A percentile compares a stretch with the other conserved stretches of the same genome.
phyloP scores from a whole-genome alignment of 2,113 vertebrate genomes.

The Polyodon spathula region DNA sequence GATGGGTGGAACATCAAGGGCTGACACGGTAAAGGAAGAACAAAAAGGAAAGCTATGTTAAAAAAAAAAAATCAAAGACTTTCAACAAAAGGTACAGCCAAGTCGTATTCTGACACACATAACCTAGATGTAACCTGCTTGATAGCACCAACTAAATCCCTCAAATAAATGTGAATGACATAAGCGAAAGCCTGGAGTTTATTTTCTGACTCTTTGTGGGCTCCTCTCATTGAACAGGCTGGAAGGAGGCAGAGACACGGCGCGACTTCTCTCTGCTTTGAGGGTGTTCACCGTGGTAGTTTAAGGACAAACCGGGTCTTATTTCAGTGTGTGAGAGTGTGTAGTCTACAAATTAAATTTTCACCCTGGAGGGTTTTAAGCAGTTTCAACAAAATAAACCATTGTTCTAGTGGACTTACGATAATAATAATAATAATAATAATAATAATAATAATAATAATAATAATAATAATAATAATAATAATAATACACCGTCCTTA shows the following conservation, averaged over 20 bases:
- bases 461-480: too few species aligned
- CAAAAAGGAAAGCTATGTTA: conserved; percentile 67
- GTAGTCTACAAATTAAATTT: conserved; percentile 33
- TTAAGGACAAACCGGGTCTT: conserved; percentile 24
- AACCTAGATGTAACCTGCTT: conserved; percentile 46
- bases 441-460: too few species aligned
- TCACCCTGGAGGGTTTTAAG: conserved; percentile 27
- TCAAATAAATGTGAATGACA: not conserved
- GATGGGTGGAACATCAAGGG: conserved; percentile 62
- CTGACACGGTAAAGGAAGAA: conserved; percentile 52
- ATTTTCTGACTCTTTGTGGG: too few species aligned
- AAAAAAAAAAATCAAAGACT: conserved; percentile 60
- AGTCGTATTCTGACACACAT: conserved; percentile 41
- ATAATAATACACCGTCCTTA: too few species aligned
- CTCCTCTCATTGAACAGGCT: not conserved
- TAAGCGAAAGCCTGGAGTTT: too few species aligned
- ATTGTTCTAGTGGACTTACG: too few species aligned
- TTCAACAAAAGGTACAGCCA: conserved; percentile 49
- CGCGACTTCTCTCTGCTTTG: conserved; percentile 2
- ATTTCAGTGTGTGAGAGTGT: conserved; percentile 26
- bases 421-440: too few species aligned
- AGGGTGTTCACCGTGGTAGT: conserved; percentile 16
- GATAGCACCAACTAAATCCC: conserved; percentile 30
- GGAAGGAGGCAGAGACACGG: not conserved
- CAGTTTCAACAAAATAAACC: conserved; percentile 14